A percentile compares a stretch with the other conserved stretches of the same genome.
Evolutionary conservation across 2,888 invertebrate genomes (phyloP).

Genomic region (Callosobruchus maculatus): DNA sequence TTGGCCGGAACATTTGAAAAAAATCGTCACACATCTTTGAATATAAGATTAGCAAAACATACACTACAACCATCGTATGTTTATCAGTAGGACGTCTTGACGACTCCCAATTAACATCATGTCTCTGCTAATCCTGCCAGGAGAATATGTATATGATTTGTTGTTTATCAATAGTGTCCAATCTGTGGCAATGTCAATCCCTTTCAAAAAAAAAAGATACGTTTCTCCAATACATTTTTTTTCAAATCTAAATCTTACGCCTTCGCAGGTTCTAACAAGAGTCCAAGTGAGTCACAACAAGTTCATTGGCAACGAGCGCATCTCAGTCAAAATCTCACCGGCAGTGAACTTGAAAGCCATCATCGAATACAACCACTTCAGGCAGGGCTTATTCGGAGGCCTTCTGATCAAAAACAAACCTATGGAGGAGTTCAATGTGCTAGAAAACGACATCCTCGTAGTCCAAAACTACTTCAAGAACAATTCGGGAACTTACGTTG

Average conservation of each 20-base stretch:
- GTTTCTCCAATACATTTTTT: too few relatives aligned
- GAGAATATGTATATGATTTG: too few relatives aligned
- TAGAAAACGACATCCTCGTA: conserved; percentile 68
- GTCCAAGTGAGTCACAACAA: conserved; percentile 84
- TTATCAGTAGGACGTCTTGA: too few relatives aligned
- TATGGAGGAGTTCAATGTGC: conserved; percentile 73
- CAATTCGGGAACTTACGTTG: conserved; percentile 86
- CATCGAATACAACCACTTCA: conserved; percentile 88
- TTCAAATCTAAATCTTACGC: neutral
- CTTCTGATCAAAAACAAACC: conserved; percentile 80
- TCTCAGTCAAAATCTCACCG: conserved; percentile 76
- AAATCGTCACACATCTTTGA: too few relatives aligned
- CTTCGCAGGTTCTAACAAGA: conserved; percentile 47
- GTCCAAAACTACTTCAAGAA: conserved; percentile 86
- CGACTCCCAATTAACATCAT: too few relatives aligned
- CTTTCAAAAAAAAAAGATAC: too few relatives aligned
- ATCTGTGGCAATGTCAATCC: too few relatives aligned
- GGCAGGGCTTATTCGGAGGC: conserved; percentile 76
- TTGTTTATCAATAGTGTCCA: too few relatives aligned
- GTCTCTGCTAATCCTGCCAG: too few relatives aligned
- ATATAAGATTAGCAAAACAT: too few relatives aligned
- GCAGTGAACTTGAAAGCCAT: conserved; percentile 73
- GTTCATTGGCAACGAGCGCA: conserved; percentile 71
- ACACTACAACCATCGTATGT: too few relatives aligned
- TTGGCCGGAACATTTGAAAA: too few relatives aligned